These are phyloP conservation scores for Sisor rabdophorus DNA, from an alignment of 2,113 vertebrate genomes.

Conservation along the genomic window DNA sequence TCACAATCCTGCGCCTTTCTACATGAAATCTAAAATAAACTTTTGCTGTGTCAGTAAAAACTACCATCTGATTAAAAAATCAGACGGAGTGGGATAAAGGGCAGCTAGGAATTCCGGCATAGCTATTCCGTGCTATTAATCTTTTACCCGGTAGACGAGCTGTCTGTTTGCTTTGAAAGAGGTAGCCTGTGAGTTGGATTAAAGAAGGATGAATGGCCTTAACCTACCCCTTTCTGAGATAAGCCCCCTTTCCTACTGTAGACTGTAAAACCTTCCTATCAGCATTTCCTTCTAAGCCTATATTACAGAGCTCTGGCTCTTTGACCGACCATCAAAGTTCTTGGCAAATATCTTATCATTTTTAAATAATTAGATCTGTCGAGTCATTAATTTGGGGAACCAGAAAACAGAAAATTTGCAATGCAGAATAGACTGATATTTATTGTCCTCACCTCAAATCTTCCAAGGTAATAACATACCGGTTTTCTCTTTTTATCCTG, in stretches of 20 bases:
- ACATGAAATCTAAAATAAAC: too few species aligned
- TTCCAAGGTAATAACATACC: background rate
- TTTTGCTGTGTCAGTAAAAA: background rate
- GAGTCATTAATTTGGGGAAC: constrained; percentile 38
- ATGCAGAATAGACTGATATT: constrained; percentile 36
- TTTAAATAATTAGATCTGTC: constrained; percentile 47
- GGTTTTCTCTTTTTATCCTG: background rate
- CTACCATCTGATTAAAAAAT: background rate
- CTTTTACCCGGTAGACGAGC: background rate
- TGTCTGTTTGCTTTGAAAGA: constrained; percentile 23
- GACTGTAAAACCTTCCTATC: constrained; percentile 44
- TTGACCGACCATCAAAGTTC: constrained; percentile 46
- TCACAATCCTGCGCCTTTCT: background rate
- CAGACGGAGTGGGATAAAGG: background rate
- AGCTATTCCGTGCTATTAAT: background rate
- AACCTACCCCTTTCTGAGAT: constrained; percentile 17
- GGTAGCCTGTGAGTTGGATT: constrained; percentile 23
- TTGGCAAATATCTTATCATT: constrained; percentile 45
- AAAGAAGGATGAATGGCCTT: constrained; percentile 18
- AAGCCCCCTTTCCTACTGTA: constrained; percentile 20
- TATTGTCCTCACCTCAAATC: constrained; percentile 17
- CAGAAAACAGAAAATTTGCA: constrained; percentile 45
- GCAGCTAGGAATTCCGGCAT: background rate
- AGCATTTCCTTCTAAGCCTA: constrained; percentile 40
- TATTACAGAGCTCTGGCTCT: constrained; percentile 37